Base-by-base conservation (phyloP, 2,797 vertebrate genomes). In the Pantherophis alleghaniensis region DNA sequence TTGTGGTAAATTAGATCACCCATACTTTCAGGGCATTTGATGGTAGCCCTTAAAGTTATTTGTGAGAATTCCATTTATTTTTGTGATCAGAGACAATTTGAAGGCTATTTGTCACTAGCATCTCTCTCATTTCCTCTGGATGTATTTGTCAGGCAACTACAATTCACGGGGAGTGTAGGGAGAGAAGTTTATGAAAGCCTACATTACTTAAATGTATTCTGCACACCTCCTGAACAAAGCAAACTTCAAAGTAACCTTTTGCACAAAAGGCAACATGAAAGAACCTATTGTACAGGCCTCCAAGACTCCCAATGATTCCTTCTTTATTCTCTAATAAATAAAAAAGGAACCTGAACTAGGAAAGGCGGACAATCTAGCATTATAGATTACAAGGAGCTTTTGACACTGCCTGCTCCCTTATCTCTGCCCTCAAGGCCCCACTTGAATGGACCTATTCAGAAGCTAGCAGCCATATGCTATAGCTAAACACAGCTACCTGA, bases 361-460 rank as follows among this genome's bases (percentile, higher is more conserved):
- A 79, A 96, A 88, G 94, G 51, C 89, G 79, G 69, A 59, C 61
- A 95, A 91, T 47, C 18, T 26, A 93, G 24, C 24, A 90, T 66
- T 61, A 18, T 51, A 93, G 91, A 93, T 60, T 91, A 92, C 93
- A 94, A 93, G 87, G 79, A 95, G 94, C 61, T 90, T 83, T 91
- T 86, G 89, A 69, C n/a, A 86, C 0, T 0, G 88, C 7, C 9
- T 0, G 0, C 53, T 93, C 28, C 92, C 92, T 95, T 94, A 88
- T 91, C 87, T 91, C 56, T 69, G 93, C 53, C 91, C 91, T 91
- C 90, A 89, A 87, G 87, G 91, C 83, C 53, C n/a, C 91, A 37
- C 92, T 95, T 79, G 91, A 93, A 88, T 5, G 79, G 92, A 92
- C 60, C 90, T 94, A 94, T 95, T 94, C 89, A 94, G 92, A 95